Base-by-base conservation (phyloP, 1,140 invertebrate species). In the Drosophila tropicalis region DNA sequence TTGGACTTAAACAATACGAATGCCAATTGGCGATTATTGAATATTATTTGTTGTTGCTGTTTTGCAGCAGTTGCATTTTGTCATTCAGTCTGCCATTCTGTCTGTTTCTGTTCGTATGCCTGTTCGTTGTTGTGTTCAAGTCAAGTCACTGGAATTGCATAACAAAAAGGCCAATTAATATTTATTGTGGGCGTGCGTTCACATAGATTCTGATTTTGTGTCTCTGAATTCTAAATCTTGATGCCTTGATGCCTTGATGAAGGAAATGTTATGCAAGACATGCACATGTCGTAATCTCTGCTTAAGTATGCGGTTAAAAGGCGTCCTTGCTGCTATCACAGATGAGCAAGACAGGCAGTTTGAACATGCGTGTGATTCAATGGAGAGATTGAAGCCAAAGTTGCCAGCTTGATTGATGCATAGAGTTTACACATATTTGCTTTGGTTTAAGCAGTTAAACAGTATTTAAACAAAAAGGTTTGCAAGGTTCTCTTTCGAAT, bases 231-330 rank as follows among this genome's bases (percentile, higher is more conserved):
- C 17, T 15, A 12, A 29, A 54, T 60, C 29, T 64, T 70, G 12
- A 15, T 58, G 55, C n/a, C n/a, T n/a, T 34, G 60, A 54, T 62
- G 55, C 63, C 56, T 36, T 80, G 83, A 89, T 87, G 72, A 84
- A 87, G 83, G 83, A 87, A 87, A 78, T 84, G 67, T 87, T 87
- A 87, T 87, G 83, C 83, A 87, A 89, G 80, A 67, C 83, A 83
- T 79, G 84, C 79, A 70, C 83, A 80, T 78, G 76, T 75, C 72
- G 78, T 67, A 61, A 75, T 72, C 67, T 69, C 69, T 34, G 62
- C 54, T 74, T 70, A 86, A 85, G 72, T 78, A 81, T 70, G 70
- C 72, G 62, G 74, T 76, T 85, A 75, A 44, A 56, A 60, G 62
- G 68, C 71, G 82, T 76, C 64, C 66, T 68, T 55, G 29, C 47